Conservation (phyloP, 2,888 invertebrate species). For the Microdon myrmicae region DNA sequence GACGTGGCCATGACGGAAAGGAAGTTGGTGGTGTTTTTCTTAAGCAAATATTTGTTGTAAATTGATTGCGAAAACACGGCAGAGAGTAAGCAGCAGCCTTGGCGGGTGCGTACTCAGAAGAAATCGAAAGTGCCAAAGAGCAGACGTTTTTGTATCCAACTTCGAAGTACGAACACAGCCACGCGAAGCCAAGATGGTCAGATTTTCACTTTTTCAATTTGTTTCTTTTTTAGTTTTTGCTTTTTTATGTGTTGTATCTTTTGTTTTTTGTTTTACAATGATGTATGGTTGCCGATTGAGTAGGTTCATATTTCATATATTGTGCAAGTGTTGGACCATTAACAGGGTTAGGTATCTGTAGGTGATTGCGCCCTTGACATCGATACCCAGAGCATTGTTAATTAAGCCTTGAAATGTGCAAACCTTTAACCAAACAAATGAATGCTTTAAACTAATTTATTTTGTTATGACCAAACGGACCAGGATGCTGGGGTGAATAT, state of each 20-base stretch:
- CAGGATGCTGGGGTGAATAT: slow-evolving; percentile 13
- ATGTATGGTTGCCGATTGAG: too few relatives aligned
- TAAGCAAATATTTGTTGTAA: slow-evolving; percentile 38
- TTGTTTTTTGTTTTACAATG: too few relatives aligned
- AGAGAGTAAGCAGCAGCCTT: neutral
- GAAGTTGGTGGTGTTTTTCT: slow-evolving; percentile 45
- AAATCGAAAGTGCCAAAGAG: slow-evolving; percentile 32
- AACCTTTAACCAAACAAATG: slow-evolving; percentile 24
- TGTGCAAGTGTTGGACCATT: slow-evolving; percentile 37
- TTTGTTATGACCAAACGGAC: slow-evolving; percentile 1
- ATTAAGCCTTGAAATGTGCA: slow-evolving; percentile 16
- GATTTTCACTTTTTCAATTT: slow-evolving; percentile 43
- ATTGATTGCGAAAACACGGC: slow-evolving; percentile 38
- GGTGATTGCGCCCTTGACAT: slow-evolving; percentile 43
- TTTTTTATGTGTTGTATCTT: too few relatives aligned
- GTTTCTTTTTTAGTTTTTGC: too few relatives aligned
- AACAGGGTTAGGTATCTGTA: slow-evolving; percentile 25
- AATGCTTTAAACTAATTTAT: slow-evolving; percentile 25
- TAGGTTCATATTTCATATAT: too few relatives aligned
- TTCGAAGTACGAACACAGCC: neutral
- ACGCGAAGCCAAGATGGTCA: slow-evolving; percentile 4
- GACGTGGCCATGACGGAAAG: slow-evolving; percentile 27
- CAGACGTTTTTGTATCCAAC: neutral
- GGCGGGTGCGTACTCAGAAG: slow-evolving; percentile 29
- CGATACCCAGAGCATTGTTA: slow-evolving; percentile 11